Evolutionary conservation across 2,797 vertebrate genomes (phyloP).

Genomic region (Peromyscus melanophrys): DNA sequence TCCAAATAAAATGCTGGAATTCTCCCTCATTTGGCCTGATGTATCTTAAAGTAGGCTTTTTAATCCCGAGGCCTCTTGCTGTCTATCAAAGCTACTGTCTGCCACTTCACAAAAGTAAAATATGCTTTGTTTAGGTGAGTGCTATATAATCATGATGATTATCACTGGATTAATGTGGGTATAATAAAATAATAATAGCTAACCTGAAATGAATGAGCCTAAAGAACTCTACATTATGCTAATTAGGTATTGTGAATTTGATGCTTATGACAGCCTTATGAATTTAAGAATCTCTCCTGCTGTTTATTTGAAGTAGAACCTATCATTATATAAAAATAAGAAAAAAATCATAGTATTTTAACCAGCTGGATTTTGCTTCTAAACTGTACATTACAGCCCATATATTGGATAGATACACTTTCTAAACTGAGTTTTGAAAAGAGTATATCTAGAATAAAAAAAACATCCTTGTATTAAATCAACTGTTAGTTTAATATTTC

Average conservation of each 20-base stretch:
- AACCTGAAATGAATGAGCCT: background rate
- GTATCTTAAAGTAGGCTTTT: background rate
- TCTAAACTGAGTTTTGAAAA: background rate
- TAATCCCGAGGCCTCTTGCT: background rate
- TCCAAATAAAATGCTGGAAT: background rate
- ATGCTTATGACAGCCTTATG: background rate
- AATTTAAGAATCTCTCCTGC: slow-evolving; percentile 6
- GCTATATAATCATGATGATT: slow-evolving; percentile 42
- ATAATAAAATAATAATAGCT: background rate
- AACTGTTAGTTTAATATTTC: background rate
- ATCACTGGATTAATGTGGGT: background rate
- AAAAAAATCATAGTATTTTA: slow-evolving; percentile 8
- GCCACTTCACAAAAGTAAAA: background rate
- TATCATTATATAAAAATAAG: background rate
- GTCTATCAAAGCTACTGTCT: background rate
- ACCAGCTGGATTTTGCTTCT: background rate
- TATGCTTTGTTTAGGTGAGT: background rate
- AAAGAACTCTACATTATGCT: background rate
- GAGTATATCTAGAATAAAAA: background rate
- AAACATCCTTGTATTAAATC: background rate
- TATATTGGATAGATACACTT: background rate
- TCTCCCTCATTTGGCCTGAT: background rate
- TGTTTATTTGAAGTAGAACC: background rate
- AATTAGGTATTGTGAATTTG: background rate
- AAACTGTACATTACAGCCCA: background rate